These are phyloP conservation scores for Protobothrops mucrosquamatus DNA, from an alignment of 2,113 vertebrate genomes.

Conservation along the genomic window DNA sequence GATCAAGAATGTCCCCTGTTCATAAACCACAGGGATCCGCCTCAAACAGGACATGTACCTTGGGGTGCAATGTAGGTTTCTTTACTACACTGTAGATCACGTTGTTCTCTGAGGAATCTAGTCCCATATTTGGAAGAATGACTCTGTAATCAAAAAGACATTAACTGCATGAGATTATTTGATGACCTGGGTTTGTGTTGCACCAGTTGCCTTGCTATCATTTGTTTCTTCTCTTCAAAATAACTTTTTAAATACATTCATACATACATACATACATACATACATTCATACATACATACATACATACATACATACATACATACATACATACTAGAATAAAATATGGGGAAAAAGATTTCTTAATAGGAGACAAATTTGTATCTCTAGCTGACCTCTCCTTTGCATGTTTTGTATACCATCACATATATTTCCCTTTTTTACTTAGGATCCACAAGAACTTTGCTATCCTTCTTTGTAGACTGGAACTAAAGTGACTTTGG, in stretches of 20 bases:
- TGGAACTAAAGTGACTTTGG: background rate
- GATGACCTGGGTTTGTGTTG: background rate
- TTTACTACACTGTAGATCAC: slow-evolving; percentile 7
- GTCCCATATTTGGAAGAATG: rapidly evolving
- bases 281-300: no score
- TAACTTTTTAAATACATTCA: background rate
- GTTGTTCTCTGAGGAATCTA: background rate
- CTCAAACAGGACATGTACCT: background rate
- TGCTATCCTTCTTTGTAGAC: background rate
- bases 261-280: background rate
- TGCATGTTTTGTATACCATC: background rate
- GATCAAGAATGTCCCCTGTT: background rate
- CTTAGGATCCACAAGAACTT: background rate
- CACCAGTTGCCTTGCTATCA: background rate
- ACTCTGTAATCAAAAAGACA: background rate
- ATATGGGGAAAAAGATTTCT: background rate
- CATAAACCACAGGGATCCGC: background rate
- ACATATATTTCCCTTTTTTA: background rate
- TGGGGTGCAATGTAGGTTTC: background rate
- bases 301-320: no score
- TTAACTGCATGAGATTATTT: background rate
- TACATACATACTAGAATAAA: no score
- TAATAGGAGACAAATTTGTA: background rate
- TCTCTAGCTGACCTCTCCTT: background rate
- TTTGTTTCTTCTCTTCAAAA: background rate